These are phyloP conservation scores for Drosophila dunni DNA, from an alignment of 1,140 invertebrate species.

Conservation along the genomic window DNA sequence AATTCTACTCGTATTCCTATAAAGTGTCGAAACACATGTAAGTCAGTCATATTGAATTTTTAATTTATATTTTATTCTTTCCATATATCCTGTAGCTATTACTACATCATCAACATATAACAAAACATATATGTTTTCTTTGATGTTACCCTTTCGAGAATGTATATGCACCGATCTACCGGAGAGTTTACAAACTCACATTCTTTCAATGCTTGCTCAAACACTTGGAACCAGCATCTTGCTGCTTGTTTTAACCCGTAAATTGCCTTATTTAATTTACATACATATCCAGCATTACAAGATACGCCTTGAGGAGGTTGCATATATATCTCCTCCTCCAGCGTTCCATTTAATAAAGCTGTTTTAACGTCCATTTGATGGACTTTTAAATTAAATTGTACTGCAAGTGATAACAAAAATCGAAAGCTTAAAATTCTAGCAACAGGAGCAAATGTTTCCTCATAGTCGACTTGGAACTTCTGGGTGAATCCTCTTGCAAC, in stretches of 20 bases:
- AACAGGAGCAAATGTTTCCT: too few relatives aligned
- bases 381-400: slow-evolving; percentile 68
- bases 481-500: too few relatives aligned
- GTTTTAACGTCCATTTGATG: slow-evolving; percentile 79
- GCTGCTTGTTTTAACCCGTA: slow-evolving; percentile 85
- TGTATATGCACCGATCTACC: slow-evolving; percentile 64
- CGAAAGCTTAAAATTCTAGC: too few relatives aligned
- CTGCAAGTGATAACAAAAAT: slow-evolving; percentile 29
- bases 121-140: not conserved
- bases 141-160: slow-evolving; percentile 46
- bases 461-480: too few relatives aligned
- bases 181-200: slow-evolving; percentile 62
- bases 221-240: too few relatives aligned
- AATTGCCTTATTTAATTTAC: slow-evolving; percentile 80
- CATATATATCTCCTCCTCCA: slow-evolving; percentile 83
- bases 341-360: slow-evolving; percentile 83
- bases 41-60: slow-evolving; percentile 16
- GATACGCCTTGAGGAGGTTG: too few relatives aligned
- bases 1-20: not conserved
- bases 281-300: slow-evolving; percentile 53
- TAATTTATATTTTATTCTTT: slow-evolving; percentile 9
- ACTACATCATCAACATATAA: slow-evolving; percentile 8
- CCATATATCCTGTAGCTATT: slow-evolving; percentile 2
- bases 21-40: slow-evolving; percentile 1
- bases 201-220: too few relatives aligned